Evolutionary conservation across 30 jellyfish, hydroid and myxozoan genomes (phyloP), one percentile per base, ranked within the genome.

Genomic region (Nemopilema nomurai): DNA sequence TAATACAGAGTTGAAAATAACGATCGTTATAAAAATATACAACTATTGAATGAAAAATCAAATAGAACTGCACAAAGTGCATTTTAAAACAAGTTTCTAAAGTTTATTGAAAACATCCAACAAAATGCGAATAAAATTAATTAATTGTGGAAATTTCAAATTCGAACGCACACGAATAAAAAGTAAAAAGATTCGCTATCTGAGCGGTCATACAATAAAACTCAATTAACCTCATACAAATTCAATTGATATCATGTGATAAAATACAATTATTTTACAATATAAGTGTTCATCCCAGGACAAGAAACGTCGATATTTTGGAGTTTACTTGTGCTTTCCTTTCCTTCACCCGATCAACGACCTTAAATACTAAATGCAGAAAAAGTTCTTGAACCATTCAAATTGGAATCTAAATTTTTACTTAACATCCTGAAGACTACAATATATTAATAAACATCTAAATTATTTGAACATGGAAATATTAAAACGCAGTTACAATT

Each of bases 11-110:
- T 63, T 70, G 81, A 65, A 84, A 84, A 84, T 84, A 84, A 84
- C 93, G 41, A 84, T 84, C 93, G 93, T 74, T 84, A 84, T 84
- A 84, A 84, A 83, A 84, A 84, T 84, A 74, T 84, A 84, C 93
- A 84, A 84, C 93, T 84, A 75, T 73, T 71, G 84, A 71, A 83
- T 83, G 80, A 74, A 70, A 65, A 83, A 83, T 83, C 86, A 76
- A 83, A 70, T 63, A 75, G 74, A 84, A 84, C 93, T 0, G 93
- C 93, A 84, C 93, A 65, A 29, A 1, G 93, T 84, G 93, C 87
- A 84, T 84, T 84, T 57, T 24, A 63, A 49, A 71, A 71, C 78
- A 84, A 72, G 84, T 23, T 51, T 49, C 73, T 83, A 52, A 83
- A 66, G 79, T 62, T 83, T 22, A 71, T 52, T 67, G 68, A 74